Percentiles rank a stretch among this genome's conserved stretches.
Evolutionary conservation across 1,140 invertebrate species (phyloP).

Genomic region (Globodera ellingtonae): DNA sequence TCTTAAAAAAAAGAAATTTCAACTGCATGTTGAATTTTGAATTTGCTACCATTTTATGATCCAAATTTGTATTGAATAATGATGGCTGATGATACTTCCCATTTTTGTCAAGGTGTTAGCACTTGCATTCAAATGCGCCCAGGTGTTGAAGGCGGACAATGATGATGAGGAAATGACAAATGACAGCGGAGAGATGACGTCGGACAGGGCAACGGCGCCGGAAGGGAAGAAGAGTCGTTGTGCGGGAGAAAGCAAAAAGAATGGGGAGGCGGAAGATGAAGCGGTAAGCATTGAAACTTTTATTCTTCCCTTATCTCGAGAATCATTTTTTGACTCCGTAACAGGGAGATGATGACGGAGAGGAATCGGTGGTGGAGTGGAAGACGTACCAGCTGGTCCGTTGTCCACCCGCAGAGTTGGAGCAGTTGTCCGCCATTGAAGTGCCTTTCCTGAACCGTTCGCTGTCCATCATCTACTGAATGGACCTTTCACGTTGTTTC

Average conservation of each 20-base stretch:
- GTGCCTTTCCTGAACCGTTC: neutral
- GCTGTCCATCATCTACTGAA: neutral
- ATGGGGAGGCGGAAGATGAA: neutral
- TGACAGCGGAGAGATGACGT: neutral
- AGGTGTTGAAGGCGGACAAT: neutral
- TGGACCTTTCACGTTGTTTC: neutral
- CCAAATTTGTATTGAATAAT: neutral
- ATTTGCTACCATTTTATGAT: neutral
- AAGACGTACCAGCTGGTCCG: neutral
- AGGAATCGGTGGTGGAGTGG: neutral
- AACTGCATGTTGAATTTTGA: neutral
- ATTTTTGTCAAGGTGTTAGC: neutral
- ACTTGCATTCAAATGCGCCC: neutral
- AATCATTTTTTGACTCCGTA: neutral
- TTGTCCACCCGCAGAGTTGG: neutral
- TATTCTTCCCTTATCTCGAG: neutral
- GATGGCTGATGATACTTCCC: neutral
- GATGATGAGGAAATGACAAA: neutral
- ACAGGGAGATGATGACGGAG: neutral
- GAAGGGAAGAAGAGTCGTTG: neutral
- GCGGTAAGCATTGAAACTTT: too few relatives aligned
- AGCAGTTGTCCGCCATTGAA: neutral
- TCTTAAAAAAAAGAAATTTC: neutral
- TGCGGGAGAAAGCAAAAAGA: neutral
- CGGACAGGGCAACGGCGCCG: neutral